Percentiles rank a stretch among this genome's conserved stretches.
Conservation (phyloP, 2,113 vertebrate species). For the Crotalus helleri region DNA sequence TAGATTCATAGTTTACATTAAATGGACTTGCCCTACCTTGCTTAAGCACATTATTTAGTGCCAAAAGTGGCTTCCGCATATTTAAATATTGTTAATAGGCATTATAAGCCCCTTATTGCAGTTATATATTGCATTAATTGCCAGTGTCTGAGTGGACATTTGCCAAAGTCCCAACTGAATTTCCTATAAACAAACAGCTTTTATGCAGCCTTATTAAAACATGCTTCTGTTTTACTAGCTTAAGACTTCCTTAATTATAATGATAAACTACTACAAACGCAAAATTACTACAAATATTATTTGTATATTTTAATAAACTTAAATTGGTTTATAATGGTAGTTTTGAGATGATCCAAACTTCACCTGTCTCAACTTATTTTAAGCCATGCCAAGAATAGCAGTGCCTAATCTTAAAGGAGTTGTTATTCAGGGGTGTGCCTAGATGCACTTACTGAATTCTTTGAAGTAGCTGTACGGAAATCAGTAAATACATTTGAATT, state of each 20-base stretch:
- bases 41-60: not conserved
- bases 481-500: not conserved
- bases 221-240: not conserved
- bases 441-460: not conserved
- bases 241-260: not conserved
- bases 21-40: not conserved
- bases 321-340: not conserved
- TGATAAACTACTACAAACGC: not conserved
- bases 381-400: not conserved
- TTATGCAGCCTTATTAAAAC: not conserved
- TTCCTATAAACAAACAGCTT: not conserved
- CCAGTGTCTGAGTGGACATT: not conserved
- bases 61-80: not conserved
- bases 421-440: not conserved
- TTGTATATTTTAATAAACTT: not conserved
- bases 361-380: not conserved
- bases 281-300: not conserved
- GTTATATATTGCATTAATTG: not conserved
- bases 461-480: not conserved
- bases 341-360: not conserved
- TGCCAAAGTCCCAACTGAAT: not conserved
- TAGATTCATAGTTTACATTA: not conserved
- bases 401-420: not conserved
- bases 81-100: not conserved
- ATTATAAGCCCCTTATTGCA: conserved; percentile 8